Base-by-base conservation (phyloP, 2,113 vertebrate species). In the Amphiprion percula region DNA sequence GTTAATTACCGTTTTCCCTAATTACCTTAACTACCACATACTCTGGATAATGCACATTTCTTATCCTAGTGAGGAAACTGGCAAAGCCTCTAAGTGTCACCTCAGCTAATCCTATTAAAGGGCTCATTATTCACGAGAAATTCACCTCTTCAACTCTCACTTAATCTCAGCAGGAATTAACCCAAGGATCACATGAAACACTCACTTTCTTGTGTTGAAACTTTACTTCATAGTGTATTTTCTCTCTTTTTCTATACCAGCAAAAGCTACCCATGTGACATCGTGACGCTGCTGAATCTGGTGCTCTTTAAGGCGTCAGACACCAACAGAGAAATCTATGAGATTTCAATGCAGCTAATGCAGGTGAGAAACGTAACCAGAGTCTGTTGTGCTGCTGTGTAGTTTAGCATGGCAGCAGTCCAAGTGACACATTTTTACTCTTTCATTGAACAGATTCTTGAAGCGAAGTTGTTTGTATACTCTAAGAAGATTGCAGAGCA, bases 311-410 rank as follows among this genome's bases (percentile, higher is more conserved):
- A 99, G 88, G 96, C 98, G 1, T 98, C 97, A 68, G 97, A 99
- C 89, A 96, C 96, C 90, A 98, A 94, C 95, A 95, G 97, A 89
- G 97, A 99, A 85, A 97, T 98, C 82, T 98, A 99, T 86, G 98
- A 99, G 92, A 97, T 99, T 85, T 97, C 98, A 81, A 98, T 99
- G 97, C 97, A 99, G 93, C 96, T 99, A 49, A 97, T 99, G 97
- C 98, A 99, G 97, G 98, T 95, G 37, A 85, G 80, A 68, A 46
- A 50, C 2, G n/a, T 2, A 4, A 28, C 0, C 23, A 21, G 2
- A 6, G 3, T 1, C n/a, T 66, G 11, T 21, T 10, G 2, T 37
- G 23, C 11, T 24, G 30, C 0, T 53, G 4, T 44, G 26, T 5
- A 0, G 5, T 44, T 78, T 19, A 10, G 5, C 41, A 41, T 63